Conservation (phyloP, 2,888 invertebrate species). For the Pegoplata infirma region DNA sequence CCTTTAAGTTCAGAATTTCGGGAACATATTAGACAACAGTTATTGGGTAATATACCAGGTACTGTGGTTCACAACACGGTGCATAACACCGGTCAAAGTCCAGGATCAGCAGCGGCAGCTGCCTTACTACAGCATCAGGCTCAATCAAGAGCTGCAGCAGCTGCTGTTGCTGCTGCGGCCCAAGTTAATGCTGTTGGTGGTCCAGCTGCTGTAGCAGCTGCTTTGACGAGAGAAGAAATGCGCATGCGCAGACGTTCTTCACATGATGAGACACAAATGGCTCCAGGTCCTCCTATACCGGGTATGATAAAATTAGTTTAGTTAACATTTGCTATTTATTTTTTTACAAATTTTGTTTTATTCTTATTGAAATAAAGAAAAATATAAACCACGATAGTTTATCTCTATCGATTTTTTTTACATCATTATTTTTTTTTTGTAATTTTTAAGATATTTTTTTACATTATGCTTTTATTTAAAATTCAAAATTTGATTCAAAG, state of each 20-base stretch:
- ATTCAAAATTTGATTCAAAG: no score
- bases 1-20: slow-evolving; percentile 76
- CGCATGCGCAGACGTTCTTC: slow-evolving; percentile 77
- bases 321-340: no score
- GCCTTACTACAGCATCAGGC: slow-evolving; percentile 75
- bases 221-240: slow-evolving; percentile 76
- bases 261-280: slow-evolving; percentile 78
- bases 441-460: no score
- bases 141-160: slow-evolving; percentile 75
- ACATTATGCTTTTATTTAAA: no score
- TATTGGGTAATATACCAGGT: slow-evolving; percentile 73
- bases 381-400: no score
- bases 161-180: slow-evolving; percentile 72
- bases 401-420: no score
- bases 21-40: slow-evolving; percentile 77
- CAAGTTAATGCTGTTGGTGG: slow-evolving; percentile 68
- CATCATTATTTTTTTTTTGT: no score
- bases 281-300: slow-evolving; percentile 71
- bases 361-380: no score
- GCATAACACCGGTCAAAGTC: slow-evolving; percentile 73
- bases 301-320: slow-evolving; percentile 69
- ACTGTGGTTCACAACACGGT: slow-evolving; percentile 69
- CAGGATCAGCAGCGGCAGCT: slow-evolving; percentile 76
- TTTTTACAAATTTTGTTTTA: not conserved
- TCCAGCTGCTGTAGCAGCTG: slow-evolving; percentile 65